Base-by-base conservation (phyloP, 2,888 invertebrate species). In the Aquatica leii region DNA sequence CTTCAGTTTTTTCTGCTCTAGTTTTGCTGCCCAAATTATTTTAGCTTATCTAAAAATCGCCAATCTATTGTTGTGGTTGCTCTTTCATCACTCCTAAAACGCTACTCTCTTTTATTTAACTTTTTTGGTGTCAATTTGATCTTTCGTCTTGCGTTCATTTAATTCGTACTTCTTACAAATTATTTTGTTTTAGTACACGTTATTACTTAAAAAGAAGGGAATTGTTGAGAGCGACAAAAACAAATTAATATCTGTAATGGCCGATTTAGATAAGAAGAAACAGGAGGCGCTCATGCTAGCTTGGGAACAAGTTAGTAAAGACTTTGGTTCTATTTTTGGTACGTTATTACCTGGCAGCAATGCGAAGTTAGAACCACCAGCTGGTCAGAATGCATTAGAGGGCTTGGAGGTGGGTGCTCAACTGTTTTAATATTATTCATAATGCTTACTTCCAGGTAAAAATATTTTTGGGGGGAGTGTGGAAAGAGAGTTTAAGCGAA, bases 401-500 rank as follows among this genome's bases (percentile, higher is more conserved):
- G 98, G 98, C 0, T 84, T 98, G 0, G 96, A 97, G 85, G 92
- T 93, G 75, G 11, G n/a, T 37, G 20, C 37, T n/a, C 11, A 37
- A n/a, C 5, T 24, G 6, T 24, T 4, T 24, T 24, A 4, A 4
- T 24, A 24, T 4, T 4, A 4, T 2, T 4, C 24, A 2, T 6
- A 24, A 24, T 6, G 24, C 12, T 34, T 15, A 48, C 12, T 17
- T 78, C 60, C 72, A 86, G 85, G 86, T 92, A 11, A 92, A 91
- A 80, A 94, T 99, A 4, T 94, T 93, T 0, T 94, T 99, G 82
- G 96, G 96, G 76, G 89, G 89, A 65, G 86, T 93, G 1, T 98
- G 97, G 97, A 99, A 99, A 82, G 98, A 98, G 68, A 95, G 95
- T 1, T 86, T 99, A 60, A 90, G 90, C 62, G 99, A 99, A 84